Conservation (phyloP, 2,888 invertebrate species). For the Lutraria lutraria region DNA sequence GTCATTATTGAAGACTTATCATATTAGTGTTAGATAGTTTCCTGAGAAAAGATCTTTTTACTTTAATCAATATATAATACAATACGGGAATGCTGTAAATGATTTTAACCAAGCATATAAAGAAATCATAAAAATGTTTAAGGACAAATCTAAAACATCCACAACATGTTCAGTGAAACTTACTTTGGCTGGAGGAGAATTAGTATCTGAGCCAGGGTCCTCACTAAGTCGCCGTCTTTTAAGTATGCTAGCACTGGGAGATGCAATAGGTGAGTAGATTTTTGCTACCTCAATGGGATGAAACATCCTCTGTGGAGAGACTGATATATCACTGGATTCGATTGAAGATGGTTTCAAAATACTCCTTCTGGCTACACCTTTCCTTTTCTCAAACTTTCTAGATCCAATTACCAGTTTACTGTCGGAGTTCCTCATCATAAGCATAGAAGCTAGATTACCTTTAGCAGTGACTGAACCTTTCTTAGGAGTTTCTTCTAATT, state of each 20-base stretch:
- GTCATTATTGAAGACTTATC: no score
- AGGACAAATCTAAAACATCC: not conserved
- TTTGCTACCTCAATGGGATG: constrained; percentile 74
- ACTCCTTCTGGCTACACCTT: constrained; percentile 68
- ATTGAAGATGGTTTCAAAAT: constrained; percentile 66
- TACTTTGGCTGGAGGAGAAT: constrained; percentile 83
- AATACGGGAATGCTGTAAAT: no score
- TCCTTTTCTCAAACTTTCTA: constrained; percentile 69
- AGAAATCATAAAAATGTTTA: not conserved
- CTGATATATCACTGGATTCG: not conserved
- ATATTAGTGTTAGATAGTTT: no score
- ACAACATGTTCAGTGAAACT: not conserved
- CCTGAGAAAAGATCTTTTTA: no score
- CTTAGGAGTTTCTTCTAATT: constrained; percentile 72
- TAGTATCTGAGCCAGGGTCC: constrained; percentile 71
- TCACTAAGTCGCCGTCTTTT: constrained; percentile 78
- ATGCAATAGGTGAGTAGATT: constrained; percentile 82
- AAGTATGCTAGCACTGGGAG: constrained; percentile 84
- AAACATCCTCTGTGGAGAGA: constrained; percentile 65
- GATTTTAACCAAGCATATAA: not conserved
- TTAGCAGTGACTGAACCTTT: constrained; percentile 62
- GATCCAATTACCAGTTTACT: constrained; percentile 71
- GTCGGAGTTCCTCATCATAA: constrained; percentile 67
- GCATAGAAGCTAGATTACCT: constrained; percentile 16
- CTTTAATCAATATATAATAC: no score